Conservation (phyloP, 1,140 invertebrate species). For the Cherax destructor region DNA sequence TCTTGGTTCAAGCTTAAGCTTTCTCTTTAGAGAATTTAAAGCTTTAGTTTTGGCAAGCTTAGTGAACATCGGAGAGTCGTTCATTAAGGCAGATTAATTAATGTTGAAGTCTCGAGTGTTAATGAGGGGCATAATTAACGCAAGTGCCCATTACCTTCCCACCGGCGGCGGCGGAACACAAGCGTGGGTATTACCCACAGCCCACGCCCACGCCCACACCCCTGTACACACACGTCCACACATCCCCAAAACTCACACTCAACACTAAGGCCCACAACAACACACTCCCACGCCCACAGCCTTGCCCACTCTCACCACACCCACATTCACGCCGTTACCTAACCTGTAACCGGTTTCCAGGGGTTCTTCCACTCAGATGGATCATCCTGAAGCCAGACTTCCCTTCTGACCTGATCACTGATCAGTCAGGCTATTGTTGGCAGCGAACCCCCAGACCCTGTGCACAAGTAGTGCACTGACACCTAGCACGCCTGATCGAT, state of each 20-base stretch:
- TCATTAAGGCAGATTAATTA: slow-evolving; percentile 61
- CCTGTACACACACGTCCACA: too few species aligned
- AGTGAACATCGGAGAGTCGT: slow-evolving; percentile 15
- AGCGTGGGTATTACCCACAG: too few species aligned
- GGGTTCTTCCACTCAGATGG: too few species aligned
- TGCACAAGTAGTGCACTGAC: too few species aligned
- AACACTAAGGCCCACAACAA: not conserved
- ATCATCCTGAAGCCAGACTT: too few species aligned
- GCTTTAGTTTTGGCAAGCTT: not conserved
- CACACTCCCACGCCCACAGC: not conserved
- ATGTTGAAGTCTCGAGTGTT: slow-evolving; percentile 36
- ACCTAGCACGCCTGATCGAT: too few species aligned
- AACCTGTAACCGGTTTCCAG: too few species aligned
- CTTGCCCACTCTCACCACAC: not conserved
- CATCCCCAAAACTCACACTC: too few species aligned
- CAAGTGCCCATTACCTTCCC: slow-evolving; percentile 10
- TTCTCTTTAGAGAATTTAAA: not conserved
- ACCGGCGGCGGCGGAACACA: not conserved
- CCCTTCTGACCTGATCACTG: not conserved
- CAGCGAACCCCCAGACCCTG: too few species aligned
- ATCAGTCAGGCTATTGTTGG: not conserved
- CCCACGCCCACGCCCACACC: too few species aligned
- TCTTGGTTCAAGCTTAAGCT: not conserved
- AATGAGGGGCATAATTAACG: slow-evolving; percentile 44
- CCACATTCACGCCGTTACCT: too few species aligned